These are phyloP conservation scores for Leptatherina wallacei DNA, from an alignment of 2,797 vertebrate genomes.

Conservation along the genomic window DNA sequence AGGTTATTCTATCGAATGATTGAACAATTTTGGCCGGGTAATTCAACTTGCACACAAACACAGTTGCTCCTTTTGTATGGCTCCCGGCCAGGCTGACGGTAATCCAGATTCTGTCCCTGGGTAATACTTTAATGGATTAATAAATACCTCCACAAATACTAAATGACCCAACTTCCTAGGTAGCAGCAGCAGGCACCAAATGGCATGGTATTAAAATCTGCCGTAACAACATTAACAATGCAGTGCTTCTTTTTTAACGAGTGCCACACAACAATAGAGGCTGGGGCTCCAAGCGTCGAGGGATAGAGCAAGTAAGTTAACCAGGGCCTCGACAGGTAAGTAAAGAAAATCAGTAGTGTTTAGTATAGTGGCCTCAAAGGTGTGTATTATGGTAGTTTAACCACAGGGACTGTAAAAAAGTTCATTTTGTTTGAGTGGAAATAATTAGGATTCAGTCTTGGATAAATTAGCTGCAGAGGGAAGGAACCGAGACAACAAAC, in stretches of 20 bases:
- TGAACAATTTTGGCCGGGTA: conserved; percentile 43
- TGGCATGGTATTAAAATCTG: conserved; percentile 50
- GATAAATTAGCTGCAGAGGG: neutral
- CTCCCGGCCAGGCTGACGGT: conserved; percentile 38
- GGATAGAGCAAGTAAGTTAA: conserved; percentile 45
- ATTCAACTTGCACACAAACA: conserved; percentile 33
- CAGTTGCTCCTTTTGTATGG: conserved; percentile 36
- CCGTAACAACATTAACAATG: conserved; percentile 45
- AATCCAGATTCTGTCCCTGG: conserved; percentile 49
- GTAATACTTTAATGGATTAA: conserved; percentile 69
- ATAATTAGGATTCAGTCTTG: conserved; percentile 13
- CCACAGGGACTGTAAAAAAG: neutral
- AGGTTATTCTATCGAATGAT: conserved; percentile 55
- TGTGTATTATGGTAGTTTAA: conserved; percentile 20
- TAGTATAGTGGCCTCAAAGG: neutral
- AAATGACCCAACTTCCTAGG: conserved; percentile 57
- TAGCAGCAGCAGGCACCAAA: conserved; percentile 50
- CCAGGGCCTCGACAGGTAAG: conserved; percentile 30
- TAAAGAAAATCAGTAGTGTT: conserved; percentile 43
- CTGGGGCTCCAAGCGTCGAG: conserved; percentile 39
- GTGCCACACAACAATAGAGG: conserved; percentile 16
- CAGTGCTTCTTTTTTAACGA: conserved; percentile 49
- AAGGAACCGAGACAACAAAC: neutral
- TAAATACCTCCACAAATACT: conserved; percentile 68
- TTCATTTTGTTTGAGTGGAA: conserved; percentile 21